Evolutionary conservation across 2,797 vertebrate species (phyloP).

Genomic region (Poeciliopsis turneri): DNA sequence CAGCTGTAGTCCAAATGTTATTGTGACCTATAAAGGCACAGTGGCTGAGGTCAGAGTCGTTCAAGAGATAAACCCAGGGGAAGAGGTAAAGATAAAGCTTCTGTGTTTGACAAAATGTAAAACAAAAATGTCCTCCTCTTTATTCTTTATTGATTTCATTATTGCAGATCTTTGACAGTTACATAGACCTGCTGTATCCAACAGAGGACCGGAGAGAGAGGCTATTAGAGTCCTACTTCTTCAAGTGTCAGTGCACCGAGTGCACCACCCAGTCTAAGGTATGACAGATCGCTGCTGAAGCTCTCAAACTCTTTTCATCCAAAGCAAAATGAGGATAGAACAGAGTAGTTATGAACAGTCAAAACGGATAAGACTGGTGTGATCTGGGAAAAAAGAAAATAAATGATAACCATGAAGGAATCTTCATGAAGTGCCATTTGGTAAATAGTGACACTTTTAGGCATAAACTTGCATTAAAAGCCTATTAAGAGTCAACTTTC

Average conservation of each 20-base stretch:
- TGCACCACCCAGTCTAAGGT: constrained; percentile 92
- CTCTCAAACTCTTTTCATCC: not conserved
- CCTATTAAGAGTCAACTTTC: no score
- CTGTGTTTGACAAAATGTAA: not conserved
- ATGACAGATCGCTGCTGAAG: not conserved
- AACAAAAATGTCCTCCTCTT: not conserved
- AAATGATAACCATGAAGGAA: no score
- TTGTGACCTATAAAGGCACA: constrained; percentile 96
- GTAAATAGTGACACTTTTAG: no score
- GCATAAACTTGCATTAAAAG: no score
- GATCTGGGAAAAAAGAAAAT: no score
- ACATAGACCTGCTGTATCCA: constrained; percentile 97
- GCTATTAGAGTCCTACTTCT: constrained; percentile 93
- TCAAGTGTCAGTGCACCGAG: constrained; percentile 92
- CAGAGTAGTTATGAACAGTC: not conserved
- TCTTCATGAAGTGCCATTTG: no score
- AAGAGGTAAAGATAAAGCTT: constrained; percentile 83
- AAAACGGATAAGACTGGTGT: no score
- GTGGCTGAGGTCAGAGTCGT: constrained; percentile 94
- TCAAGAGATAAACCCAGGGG: constrained; percentile 88
- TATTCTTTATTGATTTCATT: not conserved
- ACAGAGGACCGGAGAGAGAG: constrained; percentile 95
- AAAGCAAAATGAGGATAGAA: not conserved
- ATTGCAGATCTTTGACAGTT: constrained; percentile 93
- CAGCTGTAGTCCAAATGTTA: constrained; percentile 96